Percentiles rank a stretch among this genome's conserved stretches.
phyloP scores from a whole-genome alignment of 1,140 invertebrate genomes.

The Aphaenogaster ashmeadi region DNA sequence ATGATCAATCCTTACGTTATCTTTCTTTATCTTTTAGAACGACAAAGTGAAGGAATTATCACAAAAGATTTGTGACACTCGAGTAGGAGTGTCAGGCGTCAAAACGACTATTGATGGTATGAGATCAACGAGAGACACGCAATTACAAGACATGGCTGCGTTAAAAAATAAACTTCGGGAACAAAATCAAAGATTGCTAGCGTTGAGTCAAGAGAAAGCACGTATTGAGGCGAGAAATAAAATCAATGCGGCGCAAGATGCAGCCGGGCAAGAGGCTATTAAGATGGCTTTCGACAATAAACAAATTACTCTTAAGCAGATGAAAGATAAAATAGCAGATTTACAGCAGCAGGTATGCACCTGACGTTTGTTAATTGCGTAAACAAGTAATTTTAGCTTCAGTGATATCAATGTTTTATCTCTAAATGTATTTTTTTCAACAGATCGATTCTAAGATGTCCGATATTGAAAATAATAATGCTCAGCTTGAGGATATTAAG shows the following conservation, averaged over 20 bases:
- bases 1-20: not conserved
- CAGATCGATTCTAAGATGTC: conserved; percentile 92
- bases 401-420: conserved; percentile 5
- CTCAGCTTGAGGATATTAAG: conserved; percentile 91
- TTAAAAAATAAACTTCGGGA: conserved; percentile 95
- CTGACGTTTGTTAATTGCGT: not conserved
- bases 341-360: conserved; percentile 89
- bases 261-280: conserved; percentile 88
- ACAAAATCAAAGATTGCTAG: conserved; percentile 93
- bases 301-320: conserved; percentile 94
- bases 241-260: conserved; percentile 86
- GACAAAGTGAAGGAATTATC: conserved; percentile 95
- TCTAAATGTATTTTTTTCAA: conserved; percentile 47
- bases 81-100: conserved; percentile 95
- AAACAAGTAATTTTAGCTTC: not conserved
- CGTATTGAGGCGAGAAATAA: conserved; percentile 93
- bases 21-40: conserved; percentile 86
- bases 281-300: conserved; percentile 93
- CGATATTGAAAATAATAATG: conserved; percentile 95
- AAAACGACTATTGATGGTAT: conserved; percentile 99
- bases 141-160: conserved; percentile 95
- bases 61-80: conserved; percentile 95
- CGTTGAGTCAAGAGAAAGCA: conserved; percentile 94
- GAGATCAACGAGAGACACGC: conserved; percentile 95
- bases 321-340: conserved; percentile 92